A percentile compares a stretch with the other conserved stretches of the same genome.
Evolutionary conservation across 2,888 invertebrate genomes (phyloP).

Genomic region (Colletes collaris): DNA sequence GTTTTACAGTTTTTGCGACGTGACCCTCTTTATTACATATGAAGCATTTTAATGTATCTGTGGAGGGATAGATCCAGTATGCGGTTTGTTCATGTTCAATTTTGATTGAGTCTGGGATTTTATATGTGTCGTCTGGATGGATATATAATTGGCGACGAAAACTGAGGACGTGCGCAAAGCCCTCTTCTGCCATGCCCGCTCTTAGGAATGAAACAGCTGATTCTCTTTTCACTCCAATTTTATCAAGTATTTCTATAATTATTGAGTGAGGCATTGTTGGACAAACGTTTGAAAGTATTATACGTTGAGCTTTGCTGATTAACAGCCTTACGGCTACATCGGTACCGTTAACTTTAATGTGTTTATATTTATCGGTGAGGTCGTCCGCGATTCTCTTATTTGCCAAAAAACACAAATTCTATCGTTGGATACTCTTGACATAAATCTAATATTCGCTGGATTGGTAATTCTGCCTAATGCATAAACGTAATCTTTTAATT

Average conservation of each 20-base stretch:
- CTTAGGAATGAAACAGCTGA: slow-evolving; percentile 61
- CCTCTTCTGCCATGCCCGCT: slow-evolving; percentile 29
- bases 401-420: neutral
- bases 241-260: slow-evolving; percentile 36
- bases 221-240: slow-evolving; percentile 49
- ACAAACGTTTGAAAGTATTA: slow-evolving; percentile 65
- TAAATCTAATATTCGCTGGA: neutral
- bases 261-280: slow-evolving; percentile 35
- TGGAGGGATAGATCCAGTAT: slow-evolving; percentile 5
- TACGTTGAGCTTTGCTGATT: slow-evolving; percentile 44
- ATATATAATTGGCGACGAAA: neutral
- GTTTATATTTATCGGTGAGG: slow-evolving; percentile 2
- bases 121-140: neutral
- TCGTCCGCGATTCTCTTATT: neutral
- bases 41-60: neutral
- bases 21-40: no score
- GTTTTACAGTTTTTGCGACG: no score
- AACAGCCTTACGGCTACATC: slow-evolving; percentile 38
- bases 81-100: neutral
- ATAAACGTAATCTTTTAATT: neutral
- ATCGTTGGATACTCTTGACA: neutral
- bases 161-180: neutral
- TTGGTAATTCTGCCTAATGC: slow-evolving; percentile 6
- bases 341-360: neutral
- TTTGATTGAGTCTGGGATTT: neutral